These are phyloP conservation scores for Archips xylosteana DNA, from an alignment of 2,888 invertebrate species.

Conservation along the genomic window DNA sequence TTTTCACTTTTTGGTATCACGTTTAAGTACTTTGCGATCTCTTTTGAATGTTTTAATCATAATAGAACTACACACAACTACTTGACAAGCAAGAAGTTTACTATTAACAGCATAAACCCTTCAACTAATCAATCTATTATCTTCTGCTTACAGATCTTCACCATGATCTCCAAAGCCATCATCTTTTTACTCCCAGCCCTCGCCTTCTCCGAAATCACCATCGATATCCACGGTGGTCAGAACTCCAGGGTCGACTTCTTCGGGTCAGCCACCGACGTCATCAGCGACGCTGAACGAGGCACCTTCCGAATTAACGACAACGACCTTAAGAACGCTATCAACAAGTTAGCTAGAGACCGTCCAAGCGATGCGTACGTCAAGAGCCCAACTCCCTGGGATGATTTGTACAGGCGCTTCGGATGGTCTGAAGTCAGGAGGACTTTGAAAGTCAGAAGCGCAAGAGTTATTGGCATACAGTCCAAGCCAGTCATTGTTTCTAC, in stretches of 20 bases:
- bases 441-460: conserved; percentile 26
- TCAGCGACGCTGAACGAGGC: conserved; percentile 22
- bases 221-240: conserved; percentile 20
- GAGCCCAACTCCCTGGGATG: conserved; percentile 35
- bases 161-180: conserved; percentile 24
- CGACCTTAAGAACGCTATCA: conserved; percentile 30
- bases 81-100: too few relatives aligned
- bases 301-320: conserved; percentile 28
- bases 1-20: too few relatives aligned
- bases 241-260: conserved; percentile 11
- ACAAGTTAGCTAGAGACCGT: conserved; percentile 6
- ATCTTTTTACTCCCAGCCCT: conserved; percentile 23
- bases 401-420: conserved; percentile 19
- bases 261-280: conserved; percentile 19
- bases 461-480: not conserved
- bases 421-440: conserved; percentile 31
- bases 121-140: not conserved
- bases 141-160: conserved; percentile 7
- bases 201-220: conserved; percentile 24
- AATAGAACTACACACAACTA: too few relatives aligned
- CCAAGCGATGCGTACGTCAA: conserved; percentile 21
- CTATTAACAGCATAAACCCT: too few relatives aligned
- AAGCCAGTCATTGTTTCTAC: conserved; percentile 11
- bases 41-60: too few relatives aligned
- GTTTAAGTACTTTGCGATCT: too few relatives aligned